Percentiles rank a stretch among this genome's conserved stretches.
Evolutionary conservation across 2,113 vertebrate genomes (phyloP).

Genomic region (Toxotes jaculatrix): DNA sequence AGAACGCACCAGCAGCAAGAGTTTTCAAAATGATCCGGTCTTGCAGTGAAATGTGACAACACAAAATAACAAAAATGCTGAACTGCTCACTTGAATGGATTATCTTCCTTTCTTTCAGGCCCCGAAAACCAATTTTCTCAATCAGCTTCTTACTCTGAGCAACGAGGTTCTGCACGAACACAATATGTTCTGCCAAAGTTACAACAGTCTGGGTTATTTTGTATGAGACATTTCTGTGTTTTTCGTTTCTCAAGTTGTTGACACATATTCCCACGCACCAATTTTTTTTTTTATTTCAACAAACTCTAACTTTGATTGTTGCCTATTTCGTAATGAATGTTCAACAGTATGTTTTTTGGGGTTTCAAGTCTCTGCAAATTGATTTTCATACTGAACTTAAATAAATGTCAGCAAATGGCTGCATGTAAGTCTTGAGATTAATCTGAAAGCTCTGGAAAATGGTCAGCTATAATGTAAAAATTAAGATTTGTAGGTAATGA

Average conservation of each 20-base stretch:
- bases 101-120: not conserved
- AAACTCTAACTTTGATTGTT: not conserved
- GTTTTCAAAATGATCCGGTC: not conserved
- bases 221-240: too few relatives aligned
- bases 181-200: too few relatives aligned
- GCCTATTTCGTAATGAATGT: not conserved
- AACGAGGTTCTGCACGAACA: too few relatives aligned
- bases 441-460: not conserved
- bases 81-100: not conserved
- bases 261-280: too few relatives aligned
- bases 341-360: too few relatives aligned
- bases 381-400: not conserved
- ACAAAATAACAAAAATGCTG: not conserved
- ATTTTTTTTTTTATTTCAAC: too few relatives aligned
- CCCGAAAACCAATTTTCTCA: not conserved
- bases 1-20: not conserved
- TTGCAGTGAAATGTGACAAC: not conserved
- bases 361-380: not conserved
- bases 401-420: not conserved
- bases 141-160: not conserved
- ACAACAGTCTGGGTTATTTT: too few relatives aligned
- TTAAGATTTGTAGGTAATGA: too few relatives aligned
- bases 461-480: not conserved
- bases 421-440: not conserved
- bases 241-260: not conserved